Percentiles rank a stretch among this genome's conserved stretches.
Evolutionary conservation across 1,140 invertebrate genomes (phyloP).

Genomic region (Sarcophaga bullata): DNA sequence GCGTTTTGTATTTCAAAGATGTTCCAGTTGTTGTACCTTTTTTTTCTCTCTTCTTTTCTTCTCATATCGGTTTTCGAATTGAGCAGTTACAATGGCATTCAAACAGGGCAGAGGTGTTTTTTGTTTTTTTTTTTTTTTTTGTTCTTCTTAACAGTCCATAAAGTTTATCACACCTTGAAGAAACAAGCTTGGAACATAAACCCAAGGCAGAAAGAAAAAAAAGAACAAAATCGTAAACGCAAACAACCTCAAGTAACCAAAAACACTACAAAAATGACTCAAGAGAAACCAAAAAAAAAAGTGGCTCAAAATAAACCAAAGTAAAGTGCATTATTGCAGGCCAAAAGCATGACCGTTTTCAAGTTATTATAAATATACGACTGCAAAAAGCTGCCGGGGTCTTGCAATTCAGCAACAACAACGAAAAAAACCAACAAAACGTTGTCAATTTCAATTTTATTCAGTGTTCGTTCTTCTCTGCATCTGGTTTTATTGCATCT

Average conservation of each 20-base stretch:
- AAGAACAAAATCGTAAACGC: no score
- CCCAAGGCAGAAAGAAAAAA: not conserved
- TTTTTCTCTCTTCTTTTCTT: not conserved
- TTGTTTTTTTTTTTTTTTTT: not conserved
- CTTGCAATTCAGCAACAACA: not conserved
- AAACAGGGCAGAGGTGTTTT: no score
- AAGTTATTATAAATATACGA: not conserved
- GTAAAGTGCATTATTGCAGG: not conserved
- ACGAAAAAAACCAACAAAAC: not conserved
- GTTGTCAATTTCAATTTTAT: constrained; percentile 5
- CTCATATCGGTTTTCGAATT: not conserved
- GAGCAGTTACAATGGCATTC: not conserved
- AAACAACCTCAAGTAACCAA: not conserved
- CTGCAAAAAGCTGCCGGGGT: no score
- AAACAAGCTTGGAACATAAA: not conserved
- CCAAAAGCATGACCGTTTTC: not conserved
- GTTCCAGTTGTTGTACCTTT: not conserved
- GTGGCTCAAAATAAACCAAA: not conserved
- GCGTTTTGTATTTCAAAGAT: not conserved
- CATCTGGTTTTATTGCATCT: not conserved
- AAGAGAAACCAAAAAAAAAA: not conserved
- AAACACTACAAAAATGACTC: no score
- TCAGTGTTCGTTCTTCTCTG: not conserved
- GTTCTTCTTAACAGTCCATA: constrained; percentile 15
- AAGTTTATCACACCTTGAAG: constrained; percentile 23